Evolutionary conservation across 1,140 invertebrate genomes (phyloP), one percentile per base, ranked within the genome.

Genomic region (Holotrichia oblita): DNA sequence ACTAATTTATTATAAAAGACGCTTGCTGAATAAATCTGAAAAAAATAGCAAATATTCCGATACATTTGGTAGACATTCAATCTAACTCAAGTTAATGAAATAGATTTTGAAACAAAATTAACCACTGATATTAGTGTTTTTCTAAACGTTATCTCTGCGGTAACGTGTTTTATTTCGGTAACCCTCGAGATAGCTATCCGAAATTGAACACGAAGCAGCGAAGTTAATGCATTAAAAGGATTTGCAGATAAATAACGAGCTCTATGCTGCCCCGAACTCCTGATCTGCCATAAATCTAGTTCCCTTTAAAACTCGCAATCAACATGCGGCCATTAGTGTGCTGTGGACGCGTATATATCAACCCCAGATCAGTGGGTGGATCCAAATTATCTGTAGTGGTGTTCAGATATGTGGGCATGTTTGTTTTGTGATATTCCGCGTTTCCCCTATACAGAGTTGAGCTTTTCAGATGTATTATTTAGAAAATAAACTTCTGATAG

Each of bases 261-360:
- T 76, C 44, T 72, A 80, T 76, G 69, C 69, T 72, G 59, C 69
- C 82, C 77, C 79, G 78, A 61, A 81, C 82, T 81, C 82, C 79
- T 82, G 83, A 84, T 83, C 83, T 81, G 79, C 82, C 79, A 84
- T 84, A 84, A 84, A 84, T 84, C 80, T 77, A 69, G 79, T 80
- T 81, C 83, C 83, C 83, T 84, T 84, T 84, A 84, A 84, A 84
- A 83, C 81, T 82, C 82, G 82, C 82, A 84, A 84, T 84, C 83
- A 84, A 84, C 83, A 84, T 84, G 82, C 83, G 83, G 82, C 83
- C 83, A 84, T 84, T 84, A 84, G 83, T 82, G 83, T 81, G 81
- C 81, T 77, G 81, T 81, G 82, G 80, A 83, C 82, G 78, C 80
- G 80, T 80, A 84, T 84, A 84, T 83, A 84, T 84, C 61, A 64